phyloP scores from a whole-genome alignment of 1,140 invertebrate genomes.

The Rhopalosiphum maidis region DNA sequence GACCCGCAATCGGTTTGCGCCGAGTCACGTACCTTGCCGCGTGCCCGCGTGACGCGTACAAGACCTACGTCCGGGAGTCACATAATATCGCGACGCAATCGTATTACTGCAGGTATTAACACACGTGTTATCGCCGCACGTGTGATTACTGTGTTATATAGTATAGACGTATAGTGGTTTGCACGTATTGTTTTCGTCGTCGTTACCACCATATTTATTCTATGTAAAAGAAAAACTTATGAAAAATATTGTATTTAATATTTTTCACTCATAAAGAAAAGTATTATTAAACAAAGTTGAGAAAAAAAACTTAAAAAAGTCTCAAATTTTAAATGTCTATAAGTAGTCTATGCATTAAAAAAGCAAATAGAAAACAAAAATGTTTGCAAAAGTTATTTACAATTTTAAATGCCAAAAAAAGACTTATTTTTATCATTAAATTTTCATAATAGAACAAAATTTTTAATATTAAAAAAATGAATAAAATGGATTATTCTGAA shows the following conservation, averaged over 20 bases:
- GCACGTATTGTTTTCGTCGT: neutral
- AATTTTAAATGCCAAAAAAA: neutral
- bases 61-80: neutral
- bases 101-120: neutral
- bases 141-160: neutral
- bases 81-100: neutral
- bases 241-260: neutral
- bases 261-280: neutral
- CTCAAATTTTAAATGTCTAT: no score
- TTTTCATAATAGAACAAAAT: neutral
- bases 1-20: neutral
- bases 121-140: neutral
- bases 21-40: constrained; percentile 36
- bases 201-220: neutral
- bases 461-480: neutral
- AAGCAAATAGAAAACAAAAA: neutral
- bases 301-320: neutral
- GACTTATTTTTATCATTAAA: neutral
- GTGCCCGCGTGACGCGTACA: neutral
- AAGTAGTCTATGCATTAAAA: no score
- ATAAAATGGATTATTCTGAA: neutral
- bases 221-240: neutral
- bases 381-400: neutral
- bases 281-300: neutral
- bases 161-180: neutral